Evolutionary conservation across 1,140 invertebrate species (phyloP).

Genomic region (Lepidurus packardi): DNA sequence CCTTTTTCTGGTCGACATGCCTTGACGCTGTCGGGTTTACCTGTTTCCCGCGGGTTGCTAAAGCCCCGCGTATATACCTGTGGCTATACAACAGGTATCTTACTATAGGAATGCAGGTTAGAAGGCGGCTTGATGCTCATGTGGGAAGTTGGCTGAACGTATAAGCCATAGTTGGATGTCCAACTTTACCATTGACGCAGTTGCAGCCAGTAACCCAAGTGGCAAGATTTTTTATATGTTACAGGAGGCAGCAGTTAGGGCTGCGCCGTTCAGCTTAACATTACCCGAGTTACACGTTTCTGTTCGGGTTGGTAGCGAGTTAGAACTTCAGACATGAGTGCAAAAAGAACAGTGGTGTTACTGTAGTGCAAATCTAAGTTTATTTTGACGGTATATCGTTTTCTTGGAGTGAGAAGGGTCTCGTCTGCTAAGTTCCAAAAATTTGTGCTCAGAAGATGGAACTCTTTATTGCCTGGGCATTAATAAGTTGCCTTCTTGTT

Average conservation of each 20-base stretch:
- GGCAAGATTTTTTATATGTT: neutral
- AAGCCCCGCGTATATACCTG: neutral
- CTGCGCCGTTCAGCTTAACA: neutral
- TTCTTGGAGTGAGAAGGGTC: no score
- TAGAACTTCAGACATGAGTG: neutral
- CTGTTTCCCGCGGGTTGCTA: neutral
- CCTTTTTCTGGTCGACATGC: neutral
- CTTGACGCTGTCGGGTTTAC: neutral
- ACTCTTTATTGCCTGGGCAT: neutral
- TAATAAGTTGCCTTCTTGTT: neutral
- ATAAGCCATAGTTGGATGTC: conserved; percentile 8
- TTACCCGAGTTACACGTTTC: neutral
- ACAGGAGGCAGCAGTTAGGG: neutral
- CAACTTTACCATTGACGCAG: conserved; percentile 17
- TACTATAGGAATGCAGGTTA: neutral
- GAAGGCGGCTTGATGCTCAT: conserved; percentile 2
- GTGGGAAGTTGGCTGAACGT: neutral
- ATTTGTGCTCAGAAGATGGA: neutral
- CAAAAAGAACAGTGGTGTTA: neutral
- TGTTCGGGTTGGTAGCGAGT: neutral
- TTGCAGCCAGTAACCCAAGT: conserved; percentile 2
- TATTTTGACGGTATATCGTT: neutral
- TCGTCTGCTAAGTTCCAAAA: neutral
- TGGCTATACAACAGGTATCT: conserved; percentile 2
- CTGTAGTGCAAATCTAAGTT: neutral